phyloP scores from a whole-genome alignment of 2,113 vertebrate species.

The Redunca redunca region DNA sequence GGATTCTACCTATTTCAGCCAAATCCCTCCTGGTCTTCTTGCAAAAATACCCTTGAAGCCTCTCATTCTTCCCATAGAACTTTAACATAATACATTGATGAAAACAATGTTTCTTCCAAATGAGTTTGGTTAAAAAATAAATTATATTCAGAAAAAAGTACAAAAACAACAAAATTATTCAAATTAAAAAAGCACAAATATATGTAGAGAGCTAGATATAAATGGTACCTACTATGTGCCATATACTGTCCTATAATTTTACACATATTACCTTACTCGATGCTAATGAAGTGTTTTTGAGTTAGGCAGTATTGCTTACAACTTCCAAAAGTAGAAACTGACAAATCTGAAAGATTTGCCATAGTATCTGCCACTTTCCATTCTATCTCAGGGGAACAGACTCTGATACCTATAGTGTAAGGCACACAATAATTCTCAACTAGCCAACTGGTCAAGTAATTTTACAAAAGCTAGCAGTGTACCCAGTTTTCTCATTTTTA shows the following conservation, averaged over 20 bases:
- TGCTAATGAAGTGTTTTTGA: not conserved
- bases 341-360: not conserved
- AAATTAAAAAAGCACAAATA: not conserved
- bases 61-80: not conserved
- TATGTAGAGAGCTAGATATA: no score
- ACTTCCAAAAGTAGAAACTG: not conserved
- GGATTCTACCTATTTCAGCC: not conserved
- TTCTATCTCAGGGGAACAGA: not conserved
- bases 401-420: not conserved
- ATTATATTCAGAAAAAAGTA: not conserved
- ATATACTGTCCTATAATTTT: not conserved
- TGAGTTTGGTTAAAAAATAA: not conserved
- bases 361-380: not conserved
- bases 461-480: not conserved
- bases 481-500: not conserved
- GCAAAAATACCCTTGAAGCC: not conserved
- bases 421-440: not conserved
- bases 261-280: not conserved
- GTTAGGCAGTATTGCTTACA: not conserved
- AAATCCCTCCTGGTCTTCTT: not conserved
- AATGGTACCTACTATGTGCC: not conserved
- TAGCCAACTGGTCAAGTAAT: not conserved
- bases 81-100: not conserved
- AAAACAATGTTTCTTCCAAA: not conserved
- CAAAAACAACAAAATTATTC: not conserved